Percentiles rank a stretch among this genome's conserved stretches.
Evolutionary conservation across 1,140 invertebrate genomes (phyloP).

Genomic region (Apis dorsata): DNA sequence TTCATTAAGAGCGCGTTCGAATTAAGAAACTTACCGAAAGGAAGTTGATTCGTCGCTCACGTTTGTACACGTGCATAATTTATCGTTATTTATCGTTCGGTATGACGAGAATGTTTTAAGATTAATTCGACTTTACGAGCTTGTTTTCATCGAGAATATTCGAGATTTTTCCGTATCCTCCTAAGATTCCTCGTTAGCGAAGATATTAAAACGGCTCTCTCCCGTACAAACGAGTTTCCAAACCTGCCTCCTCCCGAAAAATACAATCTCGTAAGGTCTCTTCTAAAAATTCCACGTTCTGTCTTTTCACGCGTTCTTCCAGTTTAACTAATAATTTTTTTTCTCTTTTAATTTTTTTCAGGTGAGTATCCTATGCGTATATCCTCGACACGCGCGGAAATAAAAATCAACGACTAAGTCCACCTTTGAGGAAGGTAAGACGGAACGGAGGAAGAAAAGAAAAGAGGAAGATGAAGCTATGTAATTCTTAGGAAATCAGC

Average conservation of each 20-base stretch:
- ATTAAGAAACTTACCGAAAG: too few species aligned
- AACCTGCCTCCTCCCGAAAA: neutral
- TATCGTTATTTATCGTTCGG: too few species aligned
- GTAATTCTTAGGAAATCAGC: too few species aligned
- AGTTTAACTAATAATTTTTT: neutral
- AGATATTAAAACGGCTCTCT: slow-evolving; percentile 50
- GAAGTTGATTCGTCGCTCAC: too few species aligned
- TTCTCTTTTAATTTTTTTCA: slow-evolving; percentile 5
- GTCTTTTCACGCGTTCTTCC: neutral
- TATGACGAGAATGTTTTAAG: neutral
- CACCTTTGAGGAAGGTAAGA: neutral
- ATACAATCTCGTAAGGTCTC: too few species aligned
- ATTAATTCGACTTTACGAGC: neutral
- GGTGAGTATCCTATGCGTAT: slow-evolving; percentile 25
- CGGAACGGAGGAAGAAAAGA: neutral
- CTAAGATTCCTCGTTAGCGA: slow-evolving; percentile 55
- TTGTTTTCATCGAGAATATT: neutral
- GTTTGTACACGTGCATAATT: too few species aligned
- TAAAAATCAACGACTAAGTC: neutral
- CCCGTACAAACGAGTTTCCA: neutral
- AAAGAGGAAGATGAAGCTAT: neutral
- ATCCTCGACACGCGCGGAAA: neutral
- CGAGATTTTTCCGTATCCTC: slow-evolving; percentile 1
- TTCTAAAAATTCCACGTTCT: too few species aligned
- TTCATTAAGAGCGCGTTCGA: too few species aligned